These are phyloP conservation scores for Chlamydotis undulata DNA, from an alignment of 2,113 vertebrate species.

Conservation along the genomic window DNA sequence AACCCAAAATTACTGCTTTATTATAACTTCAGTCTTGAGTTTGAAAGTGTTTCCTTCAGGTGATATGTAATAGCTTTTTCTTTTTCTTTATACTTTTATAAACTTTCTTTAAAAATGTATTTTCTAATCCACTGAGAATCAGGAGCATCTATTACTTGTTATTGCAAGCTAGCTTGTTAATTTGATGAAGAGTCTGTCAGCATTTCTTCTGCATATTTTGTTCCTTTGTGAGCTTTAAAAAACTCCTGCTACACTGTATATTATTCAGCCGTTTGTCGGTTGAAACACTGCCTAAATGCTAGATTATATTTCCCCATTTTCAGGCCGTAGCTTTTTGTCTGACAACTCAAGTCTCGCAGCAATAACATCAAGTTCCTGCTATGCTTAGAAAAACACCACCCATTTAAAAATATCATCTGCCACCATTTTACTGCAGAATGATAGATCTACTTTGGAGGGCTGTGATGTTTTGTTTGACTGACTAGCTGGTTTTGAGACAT, in stretches of 20 bases:
- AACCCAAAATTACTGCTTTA: not conserved
- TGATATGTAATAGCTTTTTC: not conserved
- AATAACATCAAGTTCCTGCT: not conserved
- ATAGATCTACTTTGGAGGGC: not conserved
- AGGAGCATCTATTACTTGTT: not conserved
- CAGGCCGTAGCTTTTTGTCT: not conserved
- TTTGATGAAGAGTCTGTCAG: not conserved
- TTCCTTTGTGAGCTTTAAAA: conserved; percentile 13
- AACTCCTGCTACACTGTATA: not conserved
- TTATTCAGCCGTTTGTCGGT: conserved; percentile 38
- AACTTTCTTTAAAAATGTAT: not conserved
- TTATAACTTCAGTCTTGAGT: not conserved
- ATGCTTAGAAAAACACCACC: conserved; percentile 19
- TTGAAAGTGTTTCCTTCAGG: not conserved
- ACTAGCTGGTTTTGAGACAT: not conserved
- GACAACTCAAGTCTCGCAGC: conserved; percentile 32
- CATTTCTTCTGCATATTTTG: not conserved
- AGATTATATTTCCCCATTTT: conserved; percentile 33
- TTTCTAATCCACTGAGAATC: not conserved
- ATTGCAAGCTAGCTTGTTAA: not conserved
- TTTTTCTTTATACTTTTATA: not conserved
- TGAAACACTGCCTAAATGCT: conserved; percentile 43
- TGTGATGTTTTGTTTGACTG: not conserved
- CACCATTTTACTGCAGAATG: not conserved
- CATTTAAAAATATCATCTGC: conserved; percentile 26